Conservation (phyloP, 2,113 vertebrate genomes). For the Hemiscyllium ocellatum region DNA sequence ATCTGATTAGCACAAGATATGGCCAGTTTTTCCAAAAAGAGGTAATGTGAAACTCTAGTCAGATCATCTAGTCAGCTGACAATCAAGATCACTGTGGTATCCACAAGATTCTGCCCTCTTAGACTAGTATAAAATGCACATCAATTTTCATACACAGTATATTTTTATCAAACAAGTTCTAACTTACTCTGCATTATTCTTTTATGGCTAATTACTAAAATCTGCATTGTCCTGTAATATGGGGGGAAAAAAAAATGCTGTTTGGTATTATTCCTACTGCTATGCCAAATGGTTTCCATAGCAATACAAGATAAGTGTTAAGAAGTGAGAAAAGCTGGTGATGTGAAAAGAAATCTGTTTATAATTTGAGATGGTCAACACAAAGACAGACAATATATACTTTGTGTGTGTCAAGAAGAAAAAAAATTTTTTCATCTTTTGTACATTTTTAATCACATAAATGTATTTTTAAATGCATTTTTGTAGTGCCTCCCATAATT, state of each 20-base stretch:
- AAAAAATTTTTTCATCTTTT: neutral
- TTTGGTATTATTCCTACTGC: neutral
- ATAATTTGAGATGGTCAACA: neutral
- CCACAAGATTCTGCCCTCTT: neutral
- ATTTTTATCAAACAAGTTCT: neutral
- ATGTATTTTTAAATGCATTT: neutral
- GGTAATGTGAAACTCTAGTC: neutral
- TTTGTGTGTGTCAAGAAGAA: neutral
- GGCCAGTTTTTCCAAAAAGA: neutral
- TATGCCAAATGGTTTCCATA: neutral
- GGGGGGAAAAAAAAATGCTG: neutral
- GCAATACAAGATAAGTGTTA: neutral
- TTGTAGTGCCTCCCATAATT: neutral
- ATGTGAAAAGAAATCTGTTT: neutral
- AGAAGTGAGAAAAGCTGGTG: neutral
- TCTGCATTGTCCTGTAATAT: neutral
- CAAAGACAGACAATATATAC: neutral
- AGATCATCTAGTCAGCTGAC: neutral
- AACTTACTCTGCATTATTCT: neutral
- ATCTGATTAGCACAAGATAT: neutral
- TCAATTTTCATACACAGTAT: neutral
- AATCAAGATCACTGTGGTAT: neutral
- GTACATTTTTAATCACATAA: neutral
- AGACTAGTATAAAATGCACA: neutral
- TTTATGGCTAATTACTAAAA: neutral